phyloP scores from a whole-genome alignment of 1,140 invertebrate species.

The Drosophila nasuta region DNA sequence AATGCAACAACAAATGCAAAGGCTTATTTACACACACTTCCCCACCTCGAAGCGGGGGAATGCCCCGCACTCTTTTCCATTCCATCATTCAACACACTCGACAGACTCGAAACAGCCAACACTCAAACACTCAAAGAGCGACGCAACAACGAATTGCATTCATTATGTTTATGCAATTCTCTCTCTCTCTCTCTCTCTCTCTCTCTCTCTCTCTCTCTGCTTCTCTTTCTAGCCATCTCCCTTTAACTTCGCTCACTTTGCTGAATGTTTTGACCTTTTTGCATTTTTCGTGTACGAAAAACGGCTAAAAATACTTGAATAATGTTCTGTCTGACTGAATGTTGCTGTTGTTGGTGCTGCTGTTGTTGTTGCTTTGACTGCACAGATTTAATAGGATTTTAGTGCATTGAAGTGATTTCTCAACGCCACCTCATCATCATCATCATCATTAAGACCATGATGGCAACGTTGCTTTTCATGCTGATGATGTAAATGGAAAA shows the following conservation, averaged over 20 bases:
- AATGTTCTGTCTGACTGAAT: conserved; percentile 59
- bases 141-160: conserved; percentile 70
- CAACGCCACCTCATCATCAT: conserved; percentile 47
- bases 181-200: not conserved
- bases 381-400: conserved; percentile 73
- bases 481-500: conserved; percentile 30
- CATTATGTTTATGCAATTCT: conserved; percentile 52
- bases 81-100: conserved; percentile 36
- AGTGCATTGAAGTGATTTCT: conserved; percentile 74
- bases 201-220: not conserved
- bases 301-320: conserved; percentile 70
- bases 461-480: conserved; percentile 11
- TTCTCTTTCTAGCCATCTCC: not conserved
- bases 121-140: conserved; percentile 50
- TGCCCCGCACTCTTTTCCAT: not conserved
- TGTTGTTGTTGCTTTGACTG: conserved; percentile 43
- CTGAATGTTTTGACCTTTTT: conserved; percentile 26
- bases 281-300: conserved; percentile 70
- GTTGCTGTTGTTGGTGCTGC: conserved; percentile 21
- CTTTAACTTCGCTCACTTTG: conserved; percentile 1
- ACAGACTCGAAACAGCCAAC: conserved; percentile 18
- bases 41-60: not conserved
- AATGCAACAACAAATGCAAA: conserved; percentile 17
- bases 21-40: not conserved
- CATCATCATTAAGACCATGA: conserved; percentile 31